Evolutionary conservation across 64 coral and sea anemone species (phyloP).

Genomic region (Anthopleura sola): DNA sequence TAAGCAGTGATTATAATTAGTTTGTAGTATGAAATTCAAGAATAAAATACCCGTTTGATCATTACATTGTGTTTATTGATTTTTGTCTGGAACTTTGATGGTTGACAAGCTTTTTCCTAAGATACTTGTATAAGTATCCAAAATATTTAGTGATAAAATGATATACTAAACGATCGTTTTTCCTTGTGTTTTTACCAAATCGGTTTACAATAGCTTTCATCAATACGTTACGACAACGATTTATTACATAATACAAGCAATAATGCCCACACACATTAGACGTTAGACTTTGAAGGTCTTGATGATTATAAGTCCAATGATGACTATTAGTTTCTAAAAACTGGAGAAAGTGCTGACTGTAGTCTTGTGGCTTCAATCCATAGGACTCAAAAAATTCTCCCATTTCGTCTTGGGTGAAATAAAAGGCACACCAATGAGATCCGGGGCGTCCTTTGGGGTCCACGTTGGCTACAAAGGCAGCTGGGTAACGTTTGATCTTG

Average conservation of each 20-base stretch:
- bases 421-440: constrained; percentile 24
- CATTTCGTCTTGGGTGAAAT: constrained; percentile 20
- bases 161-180: background rate
- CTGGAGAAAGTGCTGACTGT: background rate
- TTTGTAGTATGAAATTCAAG: background rate
- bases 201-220: constrained; percentile 5
- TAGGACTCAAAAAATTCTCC: constrained; percentile 44
- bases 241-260: constrained; percentile 6
- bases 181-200: background rate
- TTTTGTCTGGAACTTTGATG: background rate
- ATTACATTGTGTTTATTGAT: background rate
- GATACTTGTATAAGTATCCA: constrained; percentile 5
- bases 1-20: background rate
- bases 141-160: background rate
- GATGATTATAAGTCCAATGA: background rate
- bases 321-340: background rate
- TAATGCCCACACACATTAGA: constrained; percentile 12
- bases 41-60: background rate
- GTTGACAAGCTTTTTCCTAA: background rate
- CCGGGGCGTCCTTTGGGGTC: constrained; percentile 30
- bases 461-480: constrained; percentile 37
- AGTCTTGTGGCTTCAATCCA: background rate
- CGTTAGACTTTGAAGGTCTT: background rate
- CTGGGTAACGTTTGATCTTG: constrained; percentile 35
- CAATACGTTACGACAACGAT: constrained; percentile 11